Conservation (phyloP, 2,797 vertebrate genomes). For the Heteromormyrus szaboi region DNA sequence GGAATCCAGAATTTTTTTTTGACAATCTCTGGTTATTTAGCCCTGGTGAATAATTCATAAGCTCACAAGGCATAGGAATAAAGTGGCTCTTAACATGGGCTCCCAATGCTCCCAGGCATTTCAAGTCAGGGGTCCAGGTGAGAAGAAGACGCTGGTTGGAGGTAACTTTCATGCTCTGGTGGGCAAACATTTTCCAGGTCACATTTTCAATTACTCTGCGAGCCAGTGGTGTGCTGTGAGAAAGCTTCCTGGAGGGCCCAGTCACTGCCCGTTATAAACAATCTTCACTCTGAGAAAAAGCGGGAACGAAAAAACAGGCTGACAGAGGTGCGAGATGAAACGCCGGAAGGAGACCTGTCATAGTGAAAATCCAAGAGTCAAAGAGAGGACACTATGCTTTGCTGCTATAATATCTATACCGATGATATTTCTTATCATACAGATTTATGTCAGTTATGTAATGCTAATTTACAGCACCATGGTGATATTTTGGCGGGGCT, state of each 20-base stretch:
- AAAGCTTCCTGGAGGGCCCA: constrained; percentile 23
- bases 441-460: not conserved
- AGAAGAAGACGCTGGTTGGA: constrained; percentile 54
- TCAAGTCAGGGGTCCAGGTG: constrained; percentile 61
- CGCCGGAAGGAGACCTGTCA: not conserved
- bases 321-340: constrained; percentile 7
- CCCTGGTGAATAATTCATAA: constrained; percentile 81
- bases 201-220: constrained; percentile 79
- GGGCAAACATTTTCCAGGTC: constrained; percentile 78
- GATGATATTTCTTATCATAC: not conserved
- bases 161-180: constrained; percentile 76
- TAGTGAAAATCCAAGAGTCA: not conserved
- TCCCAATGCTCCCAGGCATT: constrained; percentile 60
- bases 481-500: not conserved
- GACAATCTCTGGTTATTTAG: constrained; percentile 75
- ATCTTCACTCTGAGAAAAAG: constrained; percentile 28
- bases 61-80: constrained; percentile 62
- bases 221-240: constrained; percentile 39
- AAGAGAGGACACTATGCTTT: not conserved
- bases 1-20: constrained; percentile 43
- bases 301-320: constrained; percentile 2
- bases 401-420: not conserved
- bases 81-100: constrained; percentile 73
- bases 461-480: not conserved
- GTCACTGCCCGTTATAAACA: constrained; percentile 35